Conservation (phyloP, 2,797 vertebrate species). For the Sardinella longiceps region DNA sequence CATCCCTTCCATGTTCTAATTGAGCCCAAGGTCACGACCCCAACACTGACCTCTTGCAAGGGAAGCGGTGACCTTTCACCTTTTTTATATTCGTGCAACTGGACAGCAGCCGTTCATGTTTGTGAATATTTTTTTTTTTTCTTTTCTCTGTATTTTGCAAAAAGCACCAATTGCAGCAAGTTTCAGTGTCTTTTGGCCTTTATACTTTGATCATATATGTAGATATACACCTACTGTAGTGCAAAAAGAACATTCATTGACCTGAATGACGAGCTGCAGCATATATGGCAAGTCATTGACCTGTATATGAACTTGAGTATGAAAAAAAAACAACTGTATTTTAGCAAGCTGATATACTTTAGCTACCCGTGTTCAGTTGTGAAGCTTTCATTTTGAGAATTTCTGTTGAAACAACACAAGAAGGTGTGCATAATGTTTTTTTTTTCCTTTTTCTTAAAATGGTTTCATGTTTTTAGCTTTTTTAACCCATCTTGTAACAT, state of each 20-base stretch:
- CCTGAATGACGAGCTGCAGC: conserved; percentile 52
- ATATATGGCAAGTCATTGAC: conserved; percentile 63
- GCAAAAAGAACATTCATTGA: conserved; percentile 46
- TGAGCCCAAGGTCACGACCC: conserved; percentile 46
- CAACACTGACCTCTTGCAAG: conserved; percentile 60
- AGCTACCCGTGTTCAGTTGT: conserved; percentile 65
- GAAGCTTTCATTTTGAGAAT: conserved; percentile 75
- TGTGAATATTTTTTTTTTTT: conserved; percentile 35
- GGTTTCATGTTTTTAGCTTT: conserved; percentile 60
- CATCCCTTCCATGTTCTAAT: conserved; percentile 32
- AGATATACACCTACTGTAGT: conserved; percentile 56
- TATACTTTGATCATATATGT: conserved; percentile 50
- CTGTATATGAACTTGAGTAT: conserved; percentile 58
- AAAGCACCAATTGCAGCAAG: conserved; percentile 52
- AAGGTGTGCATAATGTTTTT: conserved; percentile 66
- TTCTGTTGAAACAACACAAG: conserved; percentile 69
- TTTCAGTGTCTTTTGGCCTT: conserved; percentile 57
- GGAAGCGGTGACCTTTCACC: conserved; percentile 42
- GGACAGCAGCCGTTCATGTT: conserved; percentile 48
- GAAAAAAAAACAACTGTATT: conserved; percentile 61
- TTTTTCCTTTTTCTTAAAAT: conserved; percentile 50
- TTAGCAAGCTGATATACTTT: conserved; percentile 58
- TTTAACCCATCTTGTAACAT: conserved; percentile 76
- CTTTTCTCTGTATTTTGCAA: conserved; percentile 35
- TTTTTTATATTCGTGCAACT: conserved; percentile 54